Evolutionary conservation across 2,113 vertebrate species (phyloP), one percentile per base, ranked within the genome.

Genomic region (Euleptes europaea): DNA sequence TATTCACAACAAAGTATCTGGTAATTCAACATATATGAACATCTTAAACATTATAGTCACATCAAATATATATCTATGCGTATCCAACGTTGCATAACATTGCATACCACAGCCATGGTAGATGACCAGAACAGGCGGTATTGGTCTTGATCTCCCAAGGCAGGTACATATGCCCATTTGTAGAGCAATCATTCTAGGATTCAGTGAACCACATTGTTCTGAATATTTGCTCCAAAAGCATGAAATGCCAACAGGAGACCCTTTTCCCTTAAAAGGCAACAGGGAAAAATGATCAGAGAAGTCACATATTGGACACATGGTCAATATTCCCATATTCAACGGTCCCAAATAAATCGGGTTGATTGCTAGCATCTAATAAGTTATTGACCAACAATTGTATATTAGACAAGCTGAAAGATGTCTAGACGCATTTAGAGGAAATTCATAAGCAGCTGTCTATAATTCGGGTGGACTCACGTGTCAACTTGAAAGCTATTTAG

Each of bases 331-430:
- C 86, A 67, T 75, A 88, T 74, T 80, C 77, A 79, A 47, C 42
- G 54, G 84, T 49, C n/a, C 81, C 88, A 88, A 91, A 91, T 85
- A 86, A 91, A 90, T 85, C 74, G 81, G 90, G 77, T 42, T 89
- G 90, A 93, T 84, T 88, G 89, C 77, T 82, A 81, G 75, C 6
- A 71, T 82, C 74, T 80, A 89, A 83, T 74, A 89, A 31, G 75
- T 86, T 92, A 88, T 83, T 76, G 84, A 85, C 78, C 78, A 86
- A 79, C 84, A 91, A 78, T 67, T 92, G 83, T 72, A 93, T 69
- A 72, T 76, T 26, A 80, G 11, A 31, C 31, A 9, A 79, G 78
- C 70, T 44, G 76, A 89, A 85, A 89, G 90, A 86, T 72, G 71
- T 89, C 21, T 6, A 65, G 88, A 87, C 70, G 78, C n/a, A 65